These are phyloP conservation scores for Brevimyrus niger DNA, from an alignment of 2,113 vertebrate genomes.

Conservation along the genomic window DNA sequence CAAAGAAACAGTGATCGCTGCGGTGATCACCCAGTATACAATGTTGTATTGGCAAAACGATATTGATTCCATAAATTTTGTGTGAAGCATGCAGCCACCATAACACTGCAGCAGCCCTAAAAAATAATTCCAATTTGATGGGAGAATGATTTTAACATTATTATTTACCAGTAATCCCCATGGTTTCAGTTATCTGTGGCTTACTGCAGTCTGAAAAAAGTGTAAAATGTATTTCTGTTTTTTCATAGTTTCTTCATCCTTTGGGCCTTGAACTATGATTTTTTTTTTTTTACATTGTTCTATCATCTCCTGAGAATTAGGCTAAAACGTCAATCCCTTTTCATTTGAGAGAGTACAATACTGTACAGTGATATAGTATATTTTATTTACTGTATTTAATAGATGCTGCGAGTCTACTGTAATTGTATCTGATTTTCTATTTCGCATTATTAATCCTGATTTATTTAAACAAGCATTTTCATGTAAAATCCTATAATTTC, in stretches of 20 bases:
- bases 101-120: not conserved
- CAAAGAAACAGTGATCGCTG: not conserved
- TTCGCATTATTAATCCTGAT: not conserved
- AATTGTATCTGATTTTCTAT: not conserved
- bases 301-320: not conserved
- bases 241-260: not conserved
- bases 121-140: not conserved
- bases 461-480: not conserved
- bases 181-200: not conserved
- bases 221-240: not conserved
- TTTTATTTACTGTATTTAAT: not conserved
- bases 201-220: not conserved
- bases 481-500: not conserved
- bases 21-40: not conserved
- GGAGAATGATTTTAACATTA: not conserved
- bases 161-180: not conserved
- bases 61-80: not conserved
- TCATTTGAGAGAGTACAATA: not conserved
- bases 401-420: not conserved
- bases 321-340: not conserved
- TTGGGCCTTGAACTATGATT: no score
- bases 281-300: not conserved
- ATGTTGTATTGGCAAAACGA: not conserved
- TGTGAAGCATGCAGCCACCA: not conserved
- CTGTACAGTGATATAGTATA: not conserved